Evolutionary conservation across 2,888 invertebrate species (phyloP), one percentile per base, ranked within the genome.

Genomic region (Dicroscelio sp.): DNA sequence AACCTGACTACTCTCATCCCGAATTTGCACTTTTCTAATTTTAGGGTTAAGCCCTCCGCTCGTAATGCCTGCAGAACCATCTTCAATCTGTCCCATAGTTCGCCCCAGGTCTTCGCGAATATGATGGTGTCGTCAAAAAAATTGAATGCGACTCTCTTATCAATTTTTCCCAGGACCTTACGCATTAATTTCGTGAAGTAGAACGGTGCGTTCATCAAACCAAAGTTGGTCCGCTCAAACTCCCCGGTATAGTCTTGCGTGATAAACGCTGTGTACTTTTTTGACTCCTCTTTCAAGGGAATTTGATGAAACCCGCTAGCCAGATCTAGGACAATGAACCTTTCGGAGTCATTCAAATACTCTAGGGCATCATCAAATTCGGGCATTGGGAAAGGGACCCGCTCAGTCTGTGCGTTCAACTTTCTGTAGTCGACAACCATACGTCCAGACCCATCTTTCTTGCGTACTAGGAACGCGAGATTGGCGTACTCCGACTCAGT

Each of bases 1-100:
- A 43, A 75, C 14, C 5, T 43, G 0, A 96, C 89, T 55, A 92
- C 43, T 5, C 52, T 58, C 30, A 84, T 82, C 3, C n/a, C n/a
- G n/a, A n/a, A n/a, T n/a, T n/a, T n/a, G n/a, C n/a, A n/a, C n/a
- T n/a, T n/a, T n/a, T n/a, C 90, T 93, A 43, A 43, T 12, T 43
- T 43, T 43, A 43, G n/a, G n/a, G n/a, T n/a, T n/a, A n/a, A n/a
- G n/a, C n/a, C n/a, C n/a, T n/a, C n/a, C n/a, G n/a, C n/a, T n/a
- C n/a, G n/a, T n/a, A n/a, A n/a, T n/a, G n/a, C n/a, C n/a, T 48
- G 12, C 48, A 48, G 14, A 4, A 48, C 48, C 20, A 20, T 48
- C 5, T 20, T 20, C 48, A 48, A n/a, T 14, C 20, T 48, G 14
- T 10, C 48, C 48, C 12, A 20, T n/a, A 48, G 48, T 20, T 48